phyloP scores from a whole-genome alignment of 1,140 invertebrate species.

The Bombus waltoni region DNA sequence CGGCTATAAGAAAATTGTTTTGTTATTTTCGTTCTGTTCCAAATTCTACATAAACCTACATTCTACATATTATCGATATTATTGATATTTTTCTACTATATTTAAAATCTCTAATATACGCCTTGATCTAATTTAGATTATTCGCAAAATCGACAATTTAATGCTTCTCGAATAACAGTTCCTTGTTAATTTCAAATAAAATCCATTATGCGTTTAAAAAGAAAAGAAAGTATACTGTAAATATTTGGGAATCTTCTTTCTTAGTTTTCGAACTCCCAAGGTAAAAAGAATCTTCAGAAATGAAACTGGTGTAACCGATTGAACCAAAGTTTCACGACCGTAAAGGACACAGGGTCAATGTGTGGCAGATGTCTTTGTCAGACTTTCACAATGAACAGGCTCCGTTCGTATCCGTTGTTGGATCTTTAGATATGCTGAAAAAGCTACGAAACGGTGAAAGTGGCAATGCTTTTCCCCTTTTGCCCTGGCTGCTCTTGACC shows the following conservation, averaged over 20 bases:
- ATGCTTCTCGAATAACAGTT: neutral
- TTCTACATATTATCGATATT: neutral
- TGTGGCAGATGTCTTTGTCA: slow-evolving; percentile 5
- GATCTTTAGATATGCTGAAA: neutral
- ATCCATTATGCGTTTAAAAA: neutral
- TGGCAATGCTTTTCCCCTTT: slow-evolving; percentile 24
- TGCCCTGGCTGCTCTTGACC: slow-evolving; percentile 33
- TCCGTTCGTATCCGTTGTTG: neutral
- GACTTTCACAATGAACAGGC: slow-evolving; percentile 38
- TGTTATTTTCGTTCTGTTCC: neutral
- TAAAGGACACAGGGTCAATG: neutral
- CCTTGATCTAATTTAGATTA: neutral
- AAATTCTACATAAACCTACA: neutral
- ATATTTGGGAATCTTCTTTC: neutral
- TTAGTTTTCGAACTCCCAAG: neutral
- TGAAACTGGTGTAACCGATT: neutral
- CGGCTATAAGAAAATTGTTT: slow-evolving; percentile 9
- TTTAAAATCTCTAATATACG: neutral
- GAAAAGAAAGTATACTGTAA: neutral
- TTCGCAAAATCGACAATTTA: neutral
- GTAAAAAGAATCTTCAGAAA: neutral
- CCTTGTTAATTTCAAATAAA: neutral
- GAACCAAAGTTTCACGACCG: neutral
- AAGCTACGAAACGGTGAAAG: slow-evolving; percentile 23
- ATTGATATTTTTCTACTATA: neutral